phyloP scores from a whole-genome alignment of 2,888 invertebrate genomes.

The Limnephilus auricula region DNA sequence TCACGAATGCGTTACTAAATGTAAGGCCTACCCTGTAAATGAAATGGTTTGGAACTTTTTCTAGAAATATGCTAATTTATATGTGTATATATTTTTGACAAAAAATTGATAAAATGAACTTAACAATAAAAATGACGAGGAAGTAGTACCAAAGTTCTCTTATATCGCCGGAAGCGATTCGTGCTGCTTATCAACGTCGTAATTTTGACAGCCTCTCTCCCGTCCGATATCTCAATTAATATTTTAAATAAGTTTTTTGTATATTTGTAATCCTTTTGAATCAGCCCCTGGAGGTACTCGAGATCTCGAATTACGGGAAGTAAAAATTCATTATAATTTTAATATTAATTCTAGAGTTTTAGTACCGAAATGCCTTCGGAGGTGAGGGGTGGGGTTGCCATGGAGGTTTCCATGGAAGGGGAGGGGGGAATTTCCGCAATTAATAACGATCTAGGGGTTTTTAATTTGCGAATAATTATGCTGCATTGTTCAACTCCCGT shows the following conservation, averaged over 20 bases:
- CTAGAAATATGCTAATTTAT: not conserved
- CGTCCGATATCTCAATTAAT: constrained; percentile 25
- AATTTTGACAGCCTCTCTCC: constrained; percentile 8
- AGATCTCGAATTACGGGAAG: constrained; percentile 31
- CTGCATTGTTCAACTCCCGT: constrained; percentile 56
- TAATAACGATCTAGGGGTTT: constrained; percentile 59
- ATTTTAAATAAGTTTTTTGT: constrained; percentile 24
- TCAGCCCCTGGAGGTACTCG: not conserved
- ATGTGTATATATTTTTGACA: not conserved
- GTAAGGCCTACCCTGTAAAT: no score
- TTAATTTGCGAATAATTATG: constrained; percentile 62
- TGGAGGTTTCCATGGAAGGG: constrained; percentile 57
- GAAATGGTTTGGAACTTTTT: no score
- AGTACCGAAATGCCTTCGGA: constrained; percentile 17
- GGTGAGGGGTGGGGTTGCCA: constrained; percentile 56
- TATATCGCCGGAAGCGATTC: not conserved
- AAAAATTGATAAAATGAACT: not conserved
- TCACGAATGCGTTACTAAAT: no score
- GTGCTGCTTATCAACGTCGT: not conserved
- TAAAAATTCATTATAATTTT: constrained; percentile 48
- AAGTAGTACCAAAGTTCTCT: not conserved
- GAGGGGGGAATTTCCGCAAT: constrained; percentile 51
- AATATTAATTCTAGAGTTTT: constrained; percentile 38
- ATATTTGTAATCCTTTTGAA: constrained; percentile 40
- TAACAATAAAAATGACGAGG: not conserved